Evolutionary conservation across 2,888 invertebrate genomes (phyloP).

Genomic region (Volucella inanis): DNA sequence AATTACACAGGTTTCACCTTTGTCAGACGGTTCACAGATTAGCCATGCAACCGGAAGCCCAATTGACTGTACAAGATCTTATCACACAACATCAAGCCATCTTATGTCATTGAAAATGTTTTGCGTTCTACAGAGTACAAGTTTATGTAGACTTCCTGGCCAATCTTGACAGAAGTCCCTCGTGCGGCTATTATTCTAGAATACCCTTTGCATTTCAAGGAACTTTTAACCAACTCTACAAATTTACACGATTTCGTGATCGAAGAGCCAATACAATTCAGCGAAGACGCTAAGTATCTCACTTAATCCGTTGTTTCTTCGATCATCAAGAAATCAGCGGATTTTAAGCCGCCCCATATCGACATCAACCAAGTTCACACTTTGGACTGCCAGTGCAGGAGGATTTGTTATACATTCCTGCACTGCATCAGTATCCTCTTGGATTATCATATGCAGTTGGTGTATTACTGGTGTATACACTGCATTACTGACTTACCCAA

Average conservation of each 20-base stretch:
- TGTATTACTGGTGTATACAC: conserved; percentile 79
- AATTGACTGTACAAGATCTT: too few species aligned
- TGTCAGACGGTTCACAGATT: too few species aligned
- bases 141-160: too few species aligned
- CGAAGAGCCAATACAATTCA: conserved; percentile 80
- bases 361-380: conserved; percentile 79
- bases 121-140: too few species aligned
- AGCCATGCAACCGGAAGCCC: too few species aligned
- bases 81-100: too few species aligned
- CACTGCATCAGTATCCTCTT: conserved; percentile 73
- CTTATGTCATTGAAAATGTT: too few species aligned
- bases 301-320: conserved; percentile 78
- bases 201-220: conserved; percentile 77
- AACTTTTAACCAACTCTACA: conserved; percentile 73
- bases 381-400: conserved; percentile 78
- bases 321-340: conserved; percentile 68
- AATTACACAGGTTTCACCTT: too few species aligned
- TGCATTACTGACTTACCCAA: conserved; percentile 75
- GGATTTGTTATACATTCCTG: conserved; percentile 77
- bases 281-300: conserved; percentile 78
- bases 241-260: conserved; percentile 77
- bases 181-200: conserved; percentile 78
- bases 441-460: conserved; percentile 78
- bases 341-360: conserved; percentile 51
- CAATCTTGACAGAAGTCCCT: too few species aligned